Conservation (phyloP, 1,140 invertebrate genomes). For the Antheraea mylitta region DNA sequence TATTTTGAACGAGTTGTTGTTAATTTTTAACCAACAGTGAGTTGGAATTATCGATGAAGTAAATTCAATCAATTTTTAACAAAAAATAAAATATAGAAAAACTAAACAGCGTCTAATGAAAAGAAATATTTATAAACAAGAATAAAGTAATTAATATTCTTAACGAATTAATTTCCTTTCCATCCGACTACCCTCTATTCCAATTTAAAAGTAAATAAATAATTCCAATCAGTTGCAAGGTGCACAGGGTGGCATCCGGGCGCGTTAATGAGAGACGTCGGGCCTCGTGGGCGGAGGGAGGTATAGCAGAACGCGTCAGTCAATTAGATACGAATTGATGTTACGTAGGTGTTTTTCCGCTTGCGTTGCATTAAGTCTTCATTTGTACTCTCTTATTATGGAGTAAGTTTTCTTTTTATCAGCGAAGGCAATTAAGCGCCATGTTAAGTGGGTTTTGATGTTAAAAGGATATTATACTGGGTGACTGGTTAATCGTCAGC, state of each 20-base stretch:
- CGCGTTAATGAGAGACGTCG: constrained; percentile 39
- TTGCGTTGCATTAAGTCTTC: not conserved
- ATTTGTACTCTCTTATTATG: not conserved
- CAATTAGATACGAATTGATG: not conserved
- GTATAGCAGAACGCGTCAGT: constrained; percentile 1
- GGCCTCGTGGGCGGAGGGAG: constrained; percentile 10
- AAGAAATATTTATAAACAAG: not conserved
- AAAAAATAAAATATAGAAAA: too few relatives aligned
- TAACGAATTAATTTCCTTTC: not conserved
- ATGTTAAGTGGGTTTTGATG: too few relatives aligned
- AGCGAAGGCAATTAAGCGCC: too few relatives aligned
- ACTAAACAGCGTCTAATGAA: not conserved
- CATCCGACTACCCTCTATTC: constrained; percentile 11
- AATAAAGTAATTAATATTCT: constrained; percentile 3
- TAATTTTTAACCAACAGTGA: too few relatives aligned
- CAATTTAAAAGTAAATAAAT: constrained; percentile 35
- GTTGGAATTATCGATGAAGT: too few relatives aligned
- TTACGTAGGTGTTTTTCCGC: constrained; percentile 3
- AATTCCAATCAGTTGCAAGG: constrained; percentile 48
- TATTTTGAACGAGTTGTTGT: too few relatives aligned
- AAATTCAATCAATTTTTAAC: too few relatives aligned
- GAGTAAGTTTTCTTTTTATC: too few relatives aligned
- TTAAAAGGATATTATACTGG: too few relatives aligned
- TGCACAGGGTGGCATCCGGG: constrained; percentile 34
- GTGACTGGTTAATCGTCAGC: too few relatives aligned